Evolutionary conservation across 92 coral and sea anemone species (phyloP).

Genomic region (Porites rus): DNA sequence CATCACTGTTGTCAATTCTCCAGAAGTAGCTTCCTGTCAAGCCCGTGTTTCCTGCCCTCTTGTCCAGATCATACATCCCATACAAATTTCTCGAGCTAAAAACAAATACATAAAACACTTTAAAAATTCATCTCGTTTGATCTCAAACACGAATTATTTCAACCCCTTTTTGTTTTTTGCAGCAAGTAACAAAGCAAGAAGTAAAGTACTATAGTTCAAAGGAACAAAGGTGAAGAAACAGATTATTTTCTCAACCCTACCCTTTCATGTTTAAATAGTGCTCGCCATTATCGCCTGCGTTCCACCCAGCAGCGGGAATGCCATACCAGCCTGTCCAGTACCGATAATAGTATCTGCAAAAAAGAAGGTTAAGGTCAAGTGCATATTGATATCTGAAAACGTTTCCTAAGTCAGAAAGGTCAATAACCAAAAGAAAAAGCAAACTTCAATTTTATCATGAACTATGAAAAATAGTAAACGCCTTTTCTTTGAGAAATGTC

Average conservation of each 20-base stretch:
- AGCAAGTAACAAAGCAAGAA: no score
- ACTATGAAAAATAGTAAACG: no score
- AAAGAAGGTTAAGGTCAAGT: not conserved
- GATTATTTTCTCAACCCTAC: slow-evolving; percentile 21
- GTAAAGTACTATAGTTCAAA: no score
- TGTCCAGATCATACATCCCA: slow-evolving; percentile 22
- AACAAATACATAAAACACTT: not conserved
- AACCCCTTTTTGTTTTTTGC: no score
- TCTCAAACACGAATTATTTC: no score
- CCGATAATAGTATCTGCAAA: not conserved
- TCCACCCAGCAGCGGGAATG: slow-evolving; percentile 60
- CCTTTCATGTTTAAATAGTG: slow-evolving; percentile 27
- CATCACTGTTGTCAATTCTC: slow-evolving; percentile 33
- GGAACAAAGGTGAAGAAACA: no score
- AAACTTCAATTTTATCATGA: no score
- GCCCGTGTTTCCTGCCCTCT: slow-evolving; percentile 23
- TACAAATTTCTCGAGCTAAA: slow-evolving; percentile 33
- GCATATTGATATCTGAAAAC: not conserved
- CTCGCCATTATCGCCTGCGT: slow-evolving; percentile 36
- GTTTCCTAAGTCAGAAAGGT: no score
- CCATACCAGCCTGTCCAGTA: slow-evolving; percentile 26
- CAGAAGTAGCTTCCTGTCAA: slow-evolving; percentile 27
- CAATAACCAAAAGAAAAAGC: no score
- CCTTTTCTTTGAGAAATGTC: no score
- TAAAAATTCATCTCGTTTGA: no score